A percentile compares a stretch with the other conserved stretches of the same genome.
phyloP scores from a whole-genome alignment of 2,797 vertebrate genomes.

The Poecilia gillii region DNA sequence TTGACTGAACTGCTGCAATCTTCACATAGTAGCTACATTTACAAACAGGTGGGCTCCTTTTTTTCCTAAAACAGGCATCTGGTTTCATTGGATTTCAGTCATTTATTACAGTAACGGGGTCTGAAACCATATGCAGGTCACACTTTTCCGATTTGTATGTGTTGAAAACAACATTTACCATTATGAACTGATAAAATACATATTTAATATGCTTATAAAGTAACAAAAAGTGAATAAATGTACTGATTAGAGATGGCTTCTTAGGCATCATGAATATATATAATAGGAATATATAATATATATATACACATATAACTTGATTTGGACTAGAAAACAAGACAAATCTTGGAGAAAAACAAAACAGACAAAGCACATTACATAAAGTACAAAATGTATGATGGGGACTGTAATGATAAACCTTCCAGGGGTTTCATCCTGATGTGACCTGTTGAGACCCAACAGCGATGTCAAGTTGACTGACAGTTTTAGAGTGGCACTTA shows the following conservation, averaged over 20 bases:
- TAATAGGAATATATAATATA: too few species aligned
- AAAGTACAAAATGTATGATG: background rate
- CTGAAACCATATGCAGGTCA: background rate
- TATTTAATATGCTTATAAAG: background rate
- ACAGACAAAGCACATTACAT: background rate
- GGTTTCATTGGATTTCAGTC: background rate
- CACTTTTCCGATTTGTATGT: background rate
- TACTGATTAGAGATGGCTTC: too few species aligned
- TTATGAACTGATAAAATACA: background rate
- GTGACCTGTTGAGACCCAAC: slow-evolving; percentile 29
- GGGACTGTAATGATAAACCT: slow-evolving; percentile 31
- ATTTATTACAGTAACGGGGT: background rate
- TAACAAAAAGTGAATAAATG: background rate
- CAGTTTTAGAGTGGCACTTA: slow-evolving; percentile 62
- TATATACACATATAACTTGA: background rate
- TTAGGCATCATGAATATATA: background rate
- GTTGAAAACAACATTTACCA: background rate
- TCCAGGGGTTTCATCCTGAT: slow-evolving; percentile 25
- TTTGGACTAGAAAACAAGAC: background rate
- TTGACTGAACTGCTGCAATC: background rate
- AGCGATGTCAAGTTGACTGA: slow-evolving; percentile 56
- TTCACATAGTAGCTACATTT: background rate
- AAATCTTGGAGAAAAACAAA: background rate
- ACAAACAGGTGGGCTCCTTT: background rate
- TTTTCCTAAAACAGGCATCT: background rate